Evolutionary conservation across 2,888 invertebrate species (phyloP).

Genomic region (Galeruca laticollis): DNA sequence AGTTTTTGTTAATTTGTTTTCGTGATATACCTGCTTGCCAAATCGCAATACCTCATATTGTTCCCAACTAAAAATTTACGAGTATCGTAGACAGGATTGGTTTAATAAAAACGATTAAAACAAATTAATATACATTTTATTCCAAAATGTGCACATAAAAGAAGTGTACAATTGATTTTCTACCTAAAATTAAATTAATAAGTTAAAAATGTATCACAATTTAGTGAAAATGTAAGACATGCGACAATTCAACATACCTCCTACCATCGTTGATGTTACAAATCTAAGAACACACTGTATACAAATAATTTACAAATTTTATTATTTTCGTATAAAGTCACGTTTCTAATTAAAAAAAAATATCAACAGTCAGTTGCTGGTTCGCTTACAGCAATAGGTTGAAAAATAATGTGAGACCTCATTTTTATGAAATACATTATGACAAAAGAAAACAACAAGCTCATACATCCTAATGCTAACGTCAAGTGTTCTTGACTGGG

Average conservation of each 20-base stretch:
- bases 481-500: constrained; percentile 70
- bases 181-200: neutral
- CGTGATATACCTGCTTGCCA: too few relatives aligned
- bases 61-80: too few relatives aligned
- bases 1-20: too few relatives aligned
- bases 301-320: neutral
- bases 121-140: constrained; percentile 17
- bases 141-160: constrained; percentile 10
- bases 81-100: neutral
- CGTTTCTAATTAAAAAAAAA: neutral
- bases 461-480: constrained; percentile 69
- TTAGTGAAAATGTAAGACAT: constrained; percentile 1
- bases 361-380: constrained; percentile 55
- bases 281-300: neutral
- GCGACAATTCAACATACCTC: neutral
- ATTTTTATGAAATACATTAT: constrained; percentile 70
- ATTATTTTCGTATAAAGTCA: neutral
- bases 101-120: neutral
- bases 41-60: too few relatives aligned
- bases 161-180: neutral
- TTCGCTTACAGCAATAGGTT: constrained; percentile 49
- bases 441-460: constrained; percentile 68
- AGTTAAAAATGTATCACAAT: constrained; percentile 18
- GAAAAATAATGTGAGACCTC: constrained; percentile 67
- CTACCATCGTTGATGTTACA: neutral